Evolutionary conservation across 2,797 vertebrate species (phyloP), one percentile per base, ranked within the genome.

Genomic region (Paramormyrops hopkinsi): DNA sequence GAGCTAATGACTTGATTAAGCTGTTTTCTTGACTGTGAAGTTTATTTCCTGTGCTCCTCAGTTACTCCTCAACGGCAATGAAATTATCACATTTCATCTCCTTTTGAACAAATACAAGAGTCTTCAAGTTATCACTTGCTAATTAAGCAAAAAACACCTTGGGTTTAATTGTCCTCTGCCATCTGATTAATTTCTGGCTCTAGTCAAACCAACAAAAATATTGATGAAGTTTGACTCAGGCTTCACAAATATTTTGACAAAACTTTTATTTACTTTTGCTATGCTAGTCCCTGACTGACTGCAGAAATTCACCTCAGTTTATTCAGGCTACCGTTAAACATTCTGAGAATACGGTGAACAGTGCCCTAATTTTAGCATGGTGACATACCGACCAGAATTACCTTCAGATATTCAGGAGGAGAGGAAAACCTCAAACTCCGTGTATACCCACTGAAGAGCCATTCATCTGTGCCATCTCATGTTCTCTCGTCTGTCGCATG

Each of bases 1-100:
- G 86, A 88, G 56, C 86, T 22, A 56, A 88, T 44, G 41, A 56
- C 56, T 88, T 65, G 11, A 88, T 88, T 88, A 88, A 48, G n/a
- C 54, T 41, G 37, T 88, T 88, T 88, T 88, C 59, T n/a, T 37
- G 51, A 65, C 86, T 88, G 86, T 19, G 56, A 69, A 88, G 41
- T 6, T 65, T 12, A 65, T 88, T 25, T 41, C 29, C 56, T 41
- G 56, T 17, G 8, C 86, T 19, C 0, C 56, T 19, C 41, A 41
- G 33, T 56, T 65, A 4, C 12, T 87, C 29, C 33, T 17, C 33
- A 46, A 59, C 41, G 11, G 54, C 37, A 65, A 65, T 65, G 6
- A 46, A 46, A 65, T 69, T 44, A 59, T 88, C 86, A 69, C 56
- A 69, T 54, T 87, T 87, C 3, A 5, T 41, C 54, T 44, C 51